These are phyloP conservation scores for Nyleta sp. DNA, from an alignment of 2,888 invertebrate species.

Conservation along the genomic window DNA sequence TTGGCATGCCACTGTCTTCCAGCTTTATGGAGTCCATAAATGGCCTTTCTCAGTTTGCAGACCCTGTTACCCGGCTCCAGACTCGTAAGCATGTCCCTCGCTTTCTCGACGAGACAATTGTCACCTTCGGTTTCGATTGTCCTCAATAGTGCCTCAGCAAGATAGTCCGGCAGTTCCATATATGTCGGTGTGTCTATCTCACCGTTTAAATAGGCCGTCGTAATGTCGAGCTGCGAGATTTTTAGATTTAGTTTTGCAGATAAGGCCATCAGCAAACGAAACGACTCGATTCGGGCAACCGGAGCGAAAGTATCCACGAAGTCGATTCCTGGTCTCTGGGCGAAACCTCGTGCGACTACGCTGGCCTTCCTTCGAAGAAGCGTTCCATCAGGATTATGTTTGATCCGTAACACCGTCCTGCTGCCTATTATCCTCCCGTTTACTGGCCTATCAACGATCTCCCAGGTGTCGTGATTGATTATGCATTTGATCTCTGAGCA, in stretches of 20 bases:
- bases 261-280: conserved; percentile 18
- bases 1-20: conserved; percentile 66
- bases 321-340: conserved; percentile 33
- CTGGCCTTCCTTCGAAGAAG: conserved; percentile 31
- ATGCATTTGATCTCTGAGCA: too few relatives aligned
- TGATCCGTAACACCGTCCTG: neutral
- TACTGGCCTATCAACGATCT: too few relatives aligned
- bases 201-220: conserved; percentile 27
- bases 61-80: conserved; percentile 50
- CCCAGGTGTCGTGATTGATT: too few relatives aligned
- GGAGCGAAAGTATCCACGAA: conserved; percentile 39
- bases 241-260: neutral
- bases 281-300: conserved; percentile 13
- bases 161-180: conserved; percentile 13
- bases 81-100: conserved; percentile 1
- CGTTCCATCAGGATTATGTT: neutral
- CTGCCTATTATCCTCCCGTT: neutral
- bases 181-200: neutral
- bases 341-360: conserved; percentile 47
- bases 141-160: neutral
- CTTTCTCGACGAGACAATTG: neutral
- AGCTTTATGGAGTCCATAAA: conserved; percentile 68
- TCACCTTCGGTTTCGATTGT: neutral
- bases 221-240: conserved; percentile 17
- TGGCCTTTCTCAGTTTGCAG: conserved; percentile 62